Base-by-base conservation (phyloP, 1,140 invertebrate species). In the Listronotus oregonensis region DNA sequence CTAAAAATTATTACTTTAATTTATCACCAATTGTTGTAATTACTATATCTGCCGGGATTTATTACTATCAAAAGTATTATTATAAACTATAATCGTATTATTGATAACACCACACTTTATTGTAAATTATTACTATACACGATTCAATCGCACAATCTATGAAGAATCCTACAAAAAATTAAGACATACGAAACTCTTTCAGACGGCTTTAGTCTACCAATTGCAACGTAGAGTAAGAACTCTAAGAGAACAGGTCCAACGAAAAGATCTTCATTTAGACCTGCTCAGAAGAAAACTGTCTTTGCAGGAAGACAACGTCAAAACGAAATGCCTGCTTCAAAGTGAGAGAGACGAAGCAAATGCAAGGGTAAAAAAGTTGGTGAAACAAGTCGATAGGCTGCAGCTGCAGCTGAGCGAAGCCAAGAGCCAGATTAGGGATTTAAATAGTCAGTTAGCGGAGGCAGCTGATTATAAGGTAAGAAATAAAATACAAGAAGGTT, bases 201-300 rank as follows among this genome's bases (percentile, higher is more conserved):
- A 92, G 88, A 92, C 90, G 15, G 90, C 91, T 5, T 86, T 90
- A 5, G 89, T 93, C 8, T 94, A 94, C 80, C 91, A 92, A 75
- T 80, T 94, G 11, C 92, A 94, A 81, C 81, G 91, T 47, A 83
- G 90, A 58, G 87, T 94, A 0, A 85, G 92, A 67, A 89, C 89
- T 3, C 76, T 96, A 1, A 84, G 93, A 14, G 94, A 97, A 75
- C 93, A 96, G 77, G 79, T 96, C 12, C 93, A 96, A 76, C 88
- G 93, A 66, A 89, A 94, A 73, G 94, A 97, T 78, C 83, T 97
- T 4, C 94, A 97, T 77, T 80, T 96, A 72, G 94, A 96, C 81
- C 83, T 97, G 44, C 80, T 97, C 15, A 82, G 94, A 18, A 88
- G 93, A 68, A 97, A 97, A 80, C 76, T 94, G 32, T 86, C 89